Base-by-base conservation (phyloP, 92 coral and sea anemone species). In the Scolanthus callimorphus region DNA sequence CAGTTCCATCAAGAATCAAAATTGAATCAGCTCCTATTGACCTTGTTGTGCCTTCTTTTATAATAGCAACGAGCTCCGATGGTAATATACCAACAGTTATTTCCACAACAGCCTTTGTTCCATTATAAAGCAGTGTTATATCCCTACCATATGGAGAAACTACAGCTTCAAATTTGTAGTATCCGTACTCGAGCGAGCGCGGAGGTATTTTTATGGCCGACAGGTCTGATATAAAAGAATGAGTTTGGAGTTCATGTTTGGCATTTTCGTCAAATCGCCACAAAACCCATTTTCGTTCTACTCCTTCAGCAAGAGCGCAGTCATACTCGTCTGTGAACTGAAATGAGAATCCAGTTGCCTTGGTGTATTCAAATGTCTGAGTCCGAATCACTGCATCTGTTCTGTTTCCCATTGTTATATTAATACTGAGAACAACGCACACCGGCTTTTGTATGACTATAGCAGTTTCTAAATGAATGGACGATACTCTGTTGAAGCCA, bases 401-500 rank as follows among this genome's bases (percentile, higher is more conserved):
- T 1, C 57, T 47, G 26, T 46, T 46, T 24, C 34, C 46, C 6
- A 2, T 4, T 17, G 72, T 52, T 11, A 85, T 46, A 6, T 72
- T 64, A 24, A 85, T 63, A 29, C 73, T 48, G 4, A 15, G 48
- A 9, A 82, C 24, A 20, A 31, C 31, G 51, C 95, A 86, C 4
- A 45, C 60, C 13, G 95, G 95, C 21, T 70, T 82, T 9, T 24
- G 45, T 17, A 86, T 82, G 8, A 37, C 46, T 10, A 86, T 69
- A 11, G 11, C 12, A 10, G 62, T 15, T 9, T 59, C 29, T 25
- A 23, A 37, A 20, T 31, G 49, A 1, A 49, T 78, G 11, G 80
- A 68, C 2, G 95, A 86, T 0, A 86, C 95, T 8, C 38, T 31
- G 55, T 86, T 86, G 24, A 66, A 82, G 2, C 66, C 89, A 39